These are phyloP conservation scores for Channa argus DNA, from an alignment of 2,113 vertebrate species.

Conservation along the genomic window DNA sequence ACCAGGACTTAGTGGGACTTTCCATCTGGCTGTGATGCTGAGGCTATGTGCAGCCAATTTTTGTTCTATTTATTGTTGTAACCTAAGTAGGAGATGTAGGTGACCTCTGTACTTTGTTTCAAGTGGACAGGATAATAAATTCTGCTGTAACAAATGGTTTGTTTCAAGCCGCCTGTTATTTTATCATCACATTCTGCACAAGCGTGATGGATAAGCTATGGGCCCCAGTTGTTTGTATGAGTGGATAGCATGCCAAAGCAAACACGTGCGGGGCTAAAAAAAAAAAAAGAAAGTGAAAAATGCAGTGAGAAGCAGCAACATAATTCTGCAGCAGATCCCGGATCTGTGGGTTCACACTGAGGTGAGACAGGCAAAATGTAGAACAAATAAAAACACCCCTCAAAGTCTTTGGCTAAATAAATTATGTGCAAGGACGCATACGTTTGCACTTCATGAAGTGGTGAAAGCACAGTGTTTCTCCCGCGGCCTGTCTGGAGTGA, in stretches of 20 bases:
- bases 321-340: constrained; percentile 86
- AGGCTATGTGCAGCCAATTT: constrained; percentile 38
- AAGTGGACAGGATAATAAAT: constrained; percentile 88
- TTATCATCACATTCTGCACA: constrained; percentile 93
- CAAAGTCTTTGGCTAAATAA: constrained; percentile 91
- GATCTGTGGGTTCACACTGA: constrained; percentile 90
- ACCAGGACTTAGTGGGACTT: constrained; percentile 51
- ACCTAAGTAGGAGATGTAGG: constrained; percentile 79
- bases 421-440: constrained; percentile 86
- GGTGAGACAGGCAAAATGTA: constrained; percentile 93
- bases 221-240: constrained; percentile 92
- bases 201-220: constrained; percentile 94
- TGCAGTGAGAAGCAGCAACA: constrained; percentile 86
- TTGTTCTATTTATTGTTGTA: constrained; percentile 81
- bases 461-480: constrained; percentile 73
- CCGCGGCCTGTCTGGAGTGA: constrained; percentile 72
- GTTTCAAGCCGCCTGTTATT: constrained; percentile 93
- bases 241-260: constrained; percentile 93
- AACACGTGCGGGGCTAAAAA: constrained; percentile 83
- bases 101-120: constrained; percentile 80
- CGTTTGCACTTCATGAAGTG: constrained; percentile 61
- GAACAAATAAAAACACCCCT: constrained; percentile 93
- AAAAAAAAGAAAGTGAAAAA: constrained; percentile 64
- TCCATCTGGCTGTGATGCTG: constrained; percentile 35
- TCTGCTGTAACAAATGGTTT: constrained; percentile 92